These are phyloP conservation scores for Styela plicata DNA, from an alignment of 23 tunicate genomes.

Conservation along the genomic window DNA sequence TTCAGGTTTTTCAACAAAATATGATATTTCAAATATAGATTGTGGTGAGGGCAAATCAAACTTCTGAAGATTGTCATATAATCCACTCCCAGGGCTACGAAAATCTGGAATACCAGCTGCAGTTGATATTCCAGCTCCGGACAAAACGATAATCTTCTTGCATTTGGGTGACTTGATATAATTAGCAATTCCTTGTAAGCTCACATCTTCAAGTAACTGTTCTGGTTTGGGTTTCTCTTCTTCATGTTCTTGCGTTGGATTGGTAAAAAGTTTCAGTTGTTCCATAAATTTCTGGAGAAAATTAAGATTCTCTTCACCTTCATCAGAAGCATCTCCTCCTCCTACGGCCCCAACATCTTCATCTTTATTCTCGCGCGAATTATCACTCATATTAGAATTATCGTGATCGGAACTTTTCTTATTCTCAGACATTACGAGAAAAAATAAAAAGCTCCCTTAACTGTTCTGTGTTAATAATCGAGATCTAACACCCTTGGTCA, in stretches of 20 bases:
- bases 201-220: constrained; percentile 49
- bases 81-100: constrained; percentile 71
- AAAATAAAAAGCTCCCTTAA: too few species aligned
- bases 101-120: constrained; percentile 97
- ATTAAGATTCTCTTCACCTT: not conserved
- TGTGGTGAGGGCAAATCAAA: constrained; percentile 71
- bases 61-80: constrained; percentile 76
- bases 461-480: too few species aligned
- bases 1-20: constrained; percentile 69
- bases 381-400: not conserved
- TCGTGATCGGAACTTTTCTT: not conserved
- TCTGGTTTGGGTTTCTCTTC: constrained; percentile 67
- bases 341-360: not conserved
- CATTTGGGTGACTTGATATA: constrained; percentile 65
- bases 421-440: not conserved
- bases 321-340: not conserved
- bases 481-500: too few species aligned
- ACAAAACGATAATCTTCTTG: constrained; percentile 73
- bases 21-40: constrained; percentile 74
- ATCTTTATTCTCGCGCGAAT: not conserved
- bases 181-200: constrained; percentile 48
- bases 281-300: not conserved
- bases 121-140: constrained; percentile 95
- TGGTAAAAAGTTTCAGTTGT: not conserved
- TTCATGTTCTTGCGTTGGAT: not conserved